Percentiles rank a stretch among this genome's conserved stretches.
These are phyloP conservation scores for Pomacea canaliculata DNA, from an alignment of 2,888 invertebrate genomes.

Conservation along the genomic window DNA sequence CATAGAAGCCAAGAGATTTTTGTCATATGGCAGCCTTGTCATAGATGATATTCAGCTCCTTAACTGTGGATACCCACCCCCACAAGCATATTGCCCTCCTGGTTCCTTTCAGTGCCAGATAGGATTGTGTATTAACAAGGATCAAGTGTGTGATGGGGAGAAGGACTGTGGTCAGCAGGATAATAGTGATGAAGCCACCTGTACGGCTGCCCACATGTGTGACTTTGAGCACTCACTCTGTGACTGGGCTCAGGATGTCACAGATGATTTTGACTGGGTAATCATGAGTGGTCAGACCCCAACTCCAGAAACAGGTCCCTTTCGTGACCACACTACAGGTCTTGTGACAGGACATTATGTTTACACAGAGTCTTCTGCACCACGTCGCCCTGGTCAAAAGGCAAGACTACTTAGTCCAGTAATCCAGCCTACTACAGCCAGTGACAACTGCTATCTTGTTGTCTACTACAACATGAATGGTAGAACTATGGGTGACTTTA, in stretches of 20 bases:
- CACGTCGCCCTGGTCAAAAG: slow-evolving; percentile 51
- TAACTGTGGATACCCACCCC: slow-evolving; percentile 53
- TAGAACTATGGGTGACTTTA: slow-evolving; percentile 50
- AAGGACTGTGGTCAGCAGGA: slow-evolving; percentile 62
- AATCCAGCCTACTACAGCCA: slow-evolving; percentile 35
- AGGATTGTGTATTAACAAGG: slow-evolving; percentile 55
- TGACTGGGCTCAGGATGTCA: slow-evolving; percentile 56
- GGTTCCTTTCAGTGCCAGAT: slow-evolving; percentile 47
- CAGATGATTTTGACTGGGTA: slow-evolving; percentile 62
- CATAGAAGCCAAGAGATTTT: slow-evolving; percentile 49
- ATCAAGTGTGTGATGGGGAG: slow-evolving; percentile 56
- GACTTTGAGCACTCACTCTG: slow-evolving; percentile 61
- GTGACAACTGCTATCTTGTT: slow-evolving; percentile 51
- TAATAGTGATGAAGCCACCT: slow-evolving; percentile 44
- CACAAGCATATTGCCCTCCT: slow-evolving; percentile 41
- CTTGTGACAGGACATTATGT: slow-evolving; percentile 54
- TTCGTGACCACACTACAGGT: slow-evolving; percentile 55
- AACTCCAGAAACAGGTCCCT: slow-evolving; percentile 60
- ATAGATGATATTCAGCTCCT: slow-evolving; percentile 58
- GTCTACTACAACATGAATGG: slow-evolving; percentile 66
- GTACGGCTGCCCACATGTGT: slow-evolving; percentile 45
- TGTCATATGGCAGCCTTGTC: slow-evolving; percentile 49
- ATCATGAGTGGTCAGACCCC: slow-evolving; percentile 47
- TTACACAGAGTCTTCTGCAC: slow-evolving; percentile 60
- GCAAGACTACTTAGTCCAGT: slow-evolving; percentile 64